Evolutionary conservation across 35 echinoderm and acorn worm species (phyloP), one percentile per base, ranked within the genome.

Genomic region (Diadema setosum): DNA sequence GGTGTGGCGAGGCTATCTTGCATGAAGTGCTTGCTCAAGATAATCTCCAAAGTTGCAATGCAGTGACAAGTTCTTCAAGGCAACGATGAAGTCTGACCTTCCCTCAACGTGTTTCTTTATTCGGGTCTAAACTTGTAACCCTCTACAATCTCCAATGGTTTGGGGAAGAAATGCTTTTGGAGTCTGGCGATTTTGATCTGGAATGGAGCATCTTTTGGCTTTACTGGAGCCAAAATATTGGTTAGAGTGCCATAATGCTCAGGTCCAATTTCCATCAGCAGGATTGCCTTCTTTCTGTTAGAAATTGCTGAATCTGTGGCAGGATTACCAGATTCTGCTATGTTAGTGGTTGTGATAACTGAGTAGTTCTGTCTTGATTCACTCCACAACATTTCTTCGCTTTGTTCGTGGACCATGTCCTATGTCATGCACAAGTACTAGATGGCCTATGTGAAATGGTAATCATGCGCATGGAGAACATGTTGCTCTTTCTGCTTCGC

Each of bases 41-140:
- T 81, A 89, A 2, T 17, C 55, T 26, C 86, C 86, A 46, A 89
- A 89, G 34, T 89, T 89, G 70, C 70, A 89, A 34, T 89, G 70
- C 34, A 89, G 56, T 2, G 87, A 82, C 42, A 90, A 40, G 55
- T 64, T 63, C 42, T 90, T 90, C 25, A 90, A 40, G 31, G 75
- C 58, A 20, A 83, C 41, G 48, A 83, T 89, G 49, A 82, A 89
- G 55, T 82, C 87, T 23, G 31, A 33, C 36, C 58, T 82, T 50
- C 6, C 82, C 49, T 83, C 76, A 49, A n/a, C 55, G 6, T 83
- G 81, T 24, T 89, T 89, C 75, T 89, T 50, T 56, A 18, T 89
- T 46, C 87, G 75, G 25, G 75, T 89, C 87, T 52, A 81, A 89
- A 89, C 50, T 90, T 90, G 26, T 35, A 89, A 50, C 75, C 64